These are phyloP conservation scores for Odobenus rosmarus DNA, from an alignment of 2,113 vertebrate genomes.

Conservation along the genomic window DNA sequence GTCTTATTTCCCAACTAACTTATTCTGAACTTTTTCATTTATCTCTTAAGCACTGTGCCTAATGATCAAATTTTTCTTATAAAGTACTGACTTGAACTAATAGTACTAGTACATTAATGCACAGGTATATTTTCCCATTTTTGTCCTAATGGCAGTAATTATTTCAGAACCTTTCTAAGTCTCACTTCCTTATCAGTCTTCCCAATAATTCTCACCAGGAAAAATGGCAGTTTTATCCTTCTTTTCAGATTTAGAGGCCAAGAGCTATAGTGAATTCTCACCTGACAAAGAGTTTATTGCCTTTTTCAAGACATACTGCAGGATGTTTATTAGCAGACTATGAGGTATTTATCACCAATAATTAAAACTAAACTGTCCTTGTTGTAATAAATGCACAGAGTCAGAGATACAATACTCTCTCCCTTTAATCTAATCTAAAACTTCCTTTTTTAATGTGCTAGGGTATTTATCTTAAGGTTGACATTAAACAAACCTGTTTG, in stretches of 20 bases:
- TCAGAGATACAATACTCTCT: slow-evolving; percentile 23
- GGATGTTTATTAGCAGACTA: slow-evolving; percentile 47
- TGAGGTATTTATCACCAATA: slow-evolving; percentile 69
- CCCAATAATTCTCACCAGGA: slow-evolving; percentile 33
- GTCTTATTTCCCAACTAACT: not conserved
- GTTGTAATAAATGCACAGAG: slow-evolving; percentile 18
- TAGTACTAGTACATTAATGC: not conserved
- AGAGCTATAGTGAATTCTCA: slow-evolving; percentile 61
- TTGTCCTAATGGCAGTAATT: not conserved
- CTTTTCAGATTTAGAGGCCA: slow-evolving; percentile 57
- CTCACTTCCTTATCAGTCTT: slow-evolving; percentile 33
- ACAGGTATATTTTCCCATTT: not conserved
- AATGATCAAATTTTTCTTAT: not conserved
- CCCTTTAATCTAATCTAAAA: slow-evolving; percentile 60
- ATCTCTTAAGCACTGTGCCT: not conserved
- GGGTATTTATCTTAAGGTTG: slow-evolving; percentile 34
- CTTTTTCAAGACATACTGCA: slow-evolving; percentile 53
- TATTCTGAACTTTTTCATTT: not conserved
- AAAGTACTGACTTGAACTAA: not conserved
- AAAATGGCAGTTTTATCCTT: slow-evolving; percentile 52
- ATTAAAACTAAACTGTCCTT: slow-evolving; percentile 72
- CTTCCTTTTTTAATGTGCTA: slow-evolving; percentile 5
- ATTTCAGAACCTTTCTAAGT: not conserved
- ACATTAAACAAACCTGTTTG: not conserved
- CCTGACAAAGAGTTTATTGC: slow-evolving; percentile 61